Evolutionary conservation across 2,113 vertebrate genomes (phyloP).

Genomic region (Leptocoma aspasia): DNA sequence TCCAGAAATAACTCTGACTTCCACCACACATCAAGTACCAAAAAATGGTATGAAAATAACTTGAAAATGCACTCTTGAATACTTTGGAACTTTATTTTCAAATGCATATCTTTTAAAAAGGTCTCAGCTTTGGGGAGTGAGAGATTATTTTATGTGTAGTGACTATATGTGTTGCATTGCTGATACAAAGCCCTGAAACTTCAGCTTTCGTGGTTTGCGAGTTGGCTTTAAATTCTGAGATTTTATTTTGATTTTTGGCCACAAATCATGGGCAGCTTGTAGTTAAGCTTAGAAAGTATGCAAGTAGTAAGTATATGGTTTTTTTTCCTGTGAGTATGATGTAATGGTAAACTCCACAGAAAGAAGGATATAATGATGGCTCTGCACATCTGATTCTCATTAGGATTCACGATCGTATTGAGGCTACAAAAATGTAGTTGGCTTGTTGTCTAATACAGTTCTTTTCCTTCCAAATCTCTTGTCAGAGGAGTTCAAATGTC

Average conservation of each 20-base stretch:
- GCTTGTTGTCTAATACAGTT: background rate
- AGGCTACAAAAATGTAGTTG: constrained; percentile 6
- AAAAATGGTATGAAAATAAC: background rate
- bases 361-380: constrained; percentile 21
- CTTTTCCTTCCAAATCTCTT: background rate
- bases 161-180: background rate
- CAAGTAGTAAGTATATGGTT: background rate
- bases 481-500: background rate
- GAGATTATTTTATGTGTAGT: background rate
- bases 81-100: background rate
- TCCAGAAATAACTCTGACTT: background rate
- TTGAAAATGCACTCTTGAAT: background rate
- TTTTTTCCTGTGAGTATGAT: background rate
- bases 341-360: background rate
- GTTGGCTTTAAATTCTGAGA: background rate
- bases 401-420: constrained; percentile 11
- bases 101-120: background rate
- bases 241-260: background rate
- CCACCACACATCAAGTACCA: background rate
- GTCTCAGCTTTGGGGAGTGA: background rate
- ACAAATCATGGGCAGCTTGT: background rate
- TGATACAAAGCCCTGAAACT: background rate
- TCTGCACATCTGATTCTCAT: constrained; percentile 42
- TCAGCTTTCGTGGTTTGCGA: background rate
- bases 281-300: background rate